Evolutionary conservation across 1,140 invertebrate species (phyloP), one percentile per base, ranked within the genome.

Genomic region (Ips typographus): DNA sequence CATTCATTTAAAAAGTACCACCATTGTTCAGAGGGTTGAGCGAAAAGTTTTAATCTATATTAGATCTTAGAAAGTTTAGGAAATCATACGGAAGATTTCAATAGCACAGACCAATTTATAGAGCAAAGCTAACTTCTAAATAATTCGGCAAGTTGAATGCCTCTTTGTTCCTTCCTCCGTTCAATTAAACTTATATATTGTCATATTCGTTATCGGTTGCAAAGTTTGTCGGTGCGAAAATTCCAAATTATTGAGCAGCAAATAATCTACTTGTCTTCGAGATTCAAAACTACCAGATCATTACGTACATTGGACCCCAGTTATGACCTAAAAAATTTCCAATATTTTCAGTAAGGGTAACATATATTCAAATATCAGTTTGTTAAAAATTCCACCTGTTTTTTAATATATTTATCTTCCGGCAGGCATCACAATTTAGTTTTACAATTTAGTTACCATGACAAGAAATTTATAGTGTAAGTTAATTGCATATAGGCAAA

Each of bases 81-180:
- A 60, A 49, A 62, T 62, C 60, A 49, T 39, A 62, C 44, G 60
- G 60, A 62, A 62, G 60, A 62, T 62, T 62, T 62, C 43, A 49
- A 49, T 51, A 8, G 60, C 2, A 40, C 4, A 22, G 36, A 62
- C 36, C 60, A 62, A 62, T 62, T 49, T 49, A 49, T 22, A 7
- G 60, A 49, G 44, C n/a, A 36, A n/a, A 36, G 22, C 40, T 39
- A 49, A 49, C 60, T 49, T 62, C 44, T 62, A 47, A 39, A 62
- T 62, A 49, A 62, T 62, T 62, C 43, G 3, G 2, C 22, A 49
- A 49, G 60, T 51, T 62, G n/a, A 62, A 62, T 49, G 44, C 22
- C 37, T 6, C 44, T 51, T 62, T 49, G 22, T 60, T 7, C 1
- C 3, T 37, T 38, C 40, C 36, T 6, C 43, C 7, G 5, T 49